These are phyloP conservation scores for Turritopsis dohrnii DNA, from an alignment of 30 jellyfish, hydroid and myxozoan genomes.

Conservation along the genomic window DNA sequence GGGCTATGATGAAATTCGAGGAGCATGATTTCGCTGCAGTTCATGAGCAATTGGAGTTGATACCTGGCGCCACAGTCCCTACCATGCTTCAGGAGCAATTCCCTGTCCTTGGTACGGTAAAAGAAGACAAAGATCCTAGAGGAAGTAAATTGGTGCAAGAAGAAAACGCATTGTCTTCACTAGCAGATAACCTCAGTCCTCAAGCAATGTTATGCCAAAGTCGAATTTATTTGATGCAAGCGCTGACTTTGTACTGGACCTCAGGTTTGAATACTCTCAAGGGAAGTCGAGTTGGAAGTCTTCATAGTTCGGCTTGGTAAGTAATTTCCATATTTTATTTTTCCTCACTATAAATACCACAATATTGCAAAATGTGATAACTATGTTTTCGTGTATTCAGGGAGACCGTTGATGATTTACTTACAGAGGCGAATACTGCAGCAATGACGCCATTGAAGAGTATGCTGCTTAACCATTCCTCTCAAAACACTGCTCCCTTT, in stretches of 20 bases:
- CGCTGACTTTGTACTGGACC: slow-evolving; percentile 92
- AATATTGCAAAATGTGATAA: background rate
- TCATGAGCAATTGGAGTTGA: slow-evolving; percentile 81
- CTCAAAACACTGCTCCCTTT: slow-evolving; percentile 51
- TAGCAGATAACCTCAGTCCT: slow-evolving; percentile 60
- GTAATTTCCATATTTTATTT: background rate
- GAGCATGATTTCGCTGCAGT: slow-evolving; percentile 95
- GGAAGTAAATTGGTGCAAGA: slow-evolving; percentile 26
- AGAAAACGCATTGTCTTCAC: slow-evolving; percentile 6
- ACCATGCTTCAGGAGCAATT: slow-evolving; percentile 89
- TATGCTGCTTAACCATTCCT: slow-evolving; percentile 41
- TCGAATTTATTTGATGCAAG: slow-evolving; percentile 75
- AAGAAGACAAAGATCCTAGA: slow-evolving; percentile 63
- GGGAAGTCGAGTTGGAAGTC: slow-evolving; percentile 93
- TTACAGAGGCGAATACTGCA: slow-evolving; percentile 48
- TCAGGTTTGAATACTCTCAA: slow-evolving; percentile 91
- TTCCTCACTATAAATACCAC: background rate
- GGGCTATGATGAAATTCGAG: slow-evolving; percentile 94
- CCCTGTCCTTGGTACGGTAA: slow-evolving; percentile 92
- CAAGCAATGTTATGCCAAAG: slow-evolving; percentile 67
- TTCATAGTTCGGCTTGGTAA: slow-evolving; percentile 94
- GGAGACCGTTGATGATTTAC: slow-evolving; percentile 89
- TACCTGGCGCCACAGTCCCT: slow-evolving; percentile 88
- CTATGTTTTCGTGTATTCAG: slow-evolving; percentile 25
- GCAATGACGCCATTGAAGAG: slow-evolving; percentile 45